Percentiles rank a stretch among this genome's conserved stretches.
phyloP scores from a whole-genome alignment of 2,797 vertebrate genomes.

The Danio choprae region DNA sequence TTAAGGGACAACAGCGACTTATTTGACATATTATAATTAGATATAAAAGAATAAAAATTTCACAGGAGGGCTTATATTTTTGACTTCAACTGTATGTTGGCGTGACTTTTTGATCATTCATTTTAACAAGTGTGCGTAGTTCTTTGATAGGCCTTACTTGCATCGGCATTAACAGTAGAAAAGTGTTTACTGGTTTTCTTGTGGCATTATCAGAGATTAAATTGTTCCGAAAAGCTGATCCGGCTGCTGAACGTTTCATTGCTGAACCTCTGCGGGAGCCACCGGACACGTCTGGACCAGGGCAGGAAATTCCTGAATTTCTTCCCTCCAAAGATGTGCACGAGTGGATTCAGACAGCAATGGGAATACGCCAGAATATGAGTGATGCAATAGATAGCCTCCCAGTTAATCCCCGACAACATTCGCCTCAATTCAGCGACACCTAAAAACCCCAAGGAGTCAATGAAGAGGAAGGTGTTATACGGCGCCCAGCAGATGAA shows the following conservation, averaged over 20 bases:
- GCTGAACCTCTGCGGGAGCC: not conserved
- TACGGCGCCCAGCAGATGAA: conserved; percentile 69
- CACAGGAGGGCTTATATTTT: no score
- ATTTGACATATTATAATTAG: no score
- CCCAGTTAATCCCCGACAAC: not conserved
- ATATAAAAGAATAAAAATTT: no score
- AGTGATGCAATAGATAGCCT: conserved; percentile 51
- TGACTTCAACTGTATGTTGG: no score
- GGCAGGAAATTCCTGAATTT: conserved; percentile 60
- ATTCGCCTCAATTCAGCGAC: not conserved
- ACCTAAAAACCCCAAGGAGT: conserved; percentile 7
- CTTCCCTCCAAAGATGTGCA: conserved; percentile 65
- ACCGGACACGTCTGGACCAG: not conserved
- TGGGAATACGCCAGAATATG: conserved; percentile 64
- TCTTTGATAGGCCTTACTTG: no score
- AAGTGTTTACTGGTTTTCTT: no score
- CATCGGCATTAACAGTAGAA: no score
- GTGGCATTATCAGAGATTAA: conserved; percentile 17
- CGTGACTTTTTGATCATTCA: no score
- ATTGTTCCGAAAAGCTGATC: conserved; percentile 20
- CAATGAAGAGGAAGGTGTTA: conserved; percentile 63
- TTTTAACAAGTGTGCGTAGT: no score
- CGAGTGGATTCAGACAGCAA: conserved; percentile 67
- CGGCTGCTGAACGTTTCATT: conserved; percentile 39
- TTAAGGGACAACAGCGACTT: no score